Percentiles rank a stretch among this genome's conserved stretches.
Conservation (phyloP, 35 echinoderm and acorn worm species). For the Strongylocentrotus purpuratus region DNA sequence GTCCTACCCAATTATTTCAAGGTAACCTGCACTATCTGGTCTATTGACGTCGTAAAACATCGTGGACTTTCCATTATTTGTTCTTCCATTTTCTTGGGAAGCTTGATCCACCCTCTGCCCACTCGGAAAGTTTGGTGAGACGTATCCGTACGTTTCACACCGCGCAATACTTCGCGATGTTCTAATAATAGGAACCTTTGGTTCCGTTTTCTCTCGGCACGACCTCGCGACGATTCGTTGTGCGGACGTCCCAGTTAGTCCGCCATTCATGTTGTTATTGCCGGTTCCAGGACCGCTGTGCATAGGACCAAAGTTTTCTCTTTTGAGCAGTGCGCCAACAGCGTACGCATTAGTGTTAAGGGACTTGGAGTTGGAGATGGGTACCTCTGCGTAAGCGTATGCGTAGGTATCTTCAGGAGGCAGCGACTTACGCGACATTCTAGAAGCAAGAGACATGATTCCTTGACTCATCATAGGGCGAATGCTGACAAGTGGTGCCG, state of each 20-base stretch:
- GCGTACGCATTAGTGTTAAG: conserved; percentile 58
- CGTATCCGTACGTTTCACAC: conserved; percentile 63
- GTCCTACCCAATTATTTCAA: conserved; percentile 43
- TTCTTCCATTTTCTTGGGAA: conserved; percentile 35
- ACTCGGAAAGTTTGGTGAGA: conserved; percentile 51
- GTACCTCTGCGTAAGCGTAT: conserved; percentile 66
- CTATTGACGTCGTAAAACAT: conserved; percentile 45
- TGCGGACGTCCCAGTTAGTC: conserved; percentile 22
- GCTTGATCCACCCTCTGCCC: background rate
- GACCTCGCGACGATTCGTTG: background rate
- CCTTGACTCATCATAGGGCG: conserved; percentile 40
- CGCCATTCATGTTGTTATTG: conserved; percentile 47
- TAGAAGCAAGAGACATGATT: conserved; percentile 15
- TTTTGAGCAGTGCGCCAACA: conserved; percentile 39
- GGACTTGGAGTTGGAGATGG: conserved; percentile 19
- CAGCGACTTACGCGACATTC: conserved; percentile 15
- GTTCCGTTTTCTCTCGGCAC: background rate
- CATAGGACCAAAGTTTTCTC: conserved; percentile 37
- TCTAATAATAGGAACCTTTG: background rate
- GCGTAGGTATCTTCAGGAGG: conserved; percentile 51
- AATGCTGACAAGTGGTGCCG: background rate
- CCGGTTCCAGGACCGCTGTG: background rate
- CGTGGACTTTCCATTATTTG: conserved; percentile 28
- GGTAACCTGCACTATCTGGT: conserved; percentile 50
- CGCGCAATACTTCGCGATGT: conserved; percentile 43